Base-by-base conservation (phyloP, 2,888 invertebrate genomes). In the Pristionchus maxplancki region DNA sequence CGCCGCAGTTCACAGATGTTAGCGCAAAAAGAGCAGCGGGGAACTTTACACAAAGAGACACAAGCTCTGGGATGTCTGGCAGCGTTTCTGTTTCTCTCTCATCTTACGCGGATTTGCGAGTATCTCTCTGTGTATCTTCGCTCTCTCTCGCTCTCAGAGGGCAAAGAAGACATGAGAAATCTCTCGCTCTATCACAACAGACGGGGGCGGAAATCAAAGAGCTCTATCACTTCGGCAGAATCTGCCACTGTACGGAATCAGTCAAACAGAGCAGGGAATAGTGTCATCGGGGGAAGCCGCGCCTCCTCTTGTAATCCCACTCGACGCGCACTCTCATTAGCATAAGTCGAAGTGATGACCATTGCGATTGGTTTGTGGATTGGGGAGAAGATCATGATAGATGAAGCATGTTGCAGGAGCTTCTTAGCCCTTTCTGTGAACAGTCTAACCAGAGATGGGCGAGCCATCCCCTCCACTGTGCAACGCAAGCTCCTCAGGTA, bases 161-260 rank as follows among this genome's bases (percentile, higher is more conserved):
- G 74, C 74, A 67, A 67, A 67, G 74, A 74, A 40, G 74, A 74
- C 74, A 74, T 74, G 74, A 40, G 74, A 74, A 74, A 74, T 74
- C 74, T 74, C 74, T 74, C 74, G 74, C 74, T 74, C 74, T 74
- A 74, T 74, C 74, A 74, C 74, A 74, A 74, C 74, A 74, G 74
- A 74, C 74, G 74, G 74, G 74, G 74, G 74, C 74, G 74, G 74
- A 74, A 74, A 74, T 74, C 74, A 74, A 74, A 74, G 74, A 37
- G 74, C 74, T 74, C 74, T 74, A 74, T 74, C 74, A 74, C 74
- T 24, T 74, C 1, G 74, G 74, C 40, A 40, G 64, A 67, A 24
- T 74, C 37, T 74, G 74, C 74, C 74, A 74, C 74, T 74, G 74
- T 74, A 74, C 74, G 40, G 74, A 74, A 74, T 74, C 64, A 34